These are phyloP conservation scores for Euzophera pinguis DNA, from an alignment of 2,888 invertebrate genomes.

Conservation along the genomic window DNA sequence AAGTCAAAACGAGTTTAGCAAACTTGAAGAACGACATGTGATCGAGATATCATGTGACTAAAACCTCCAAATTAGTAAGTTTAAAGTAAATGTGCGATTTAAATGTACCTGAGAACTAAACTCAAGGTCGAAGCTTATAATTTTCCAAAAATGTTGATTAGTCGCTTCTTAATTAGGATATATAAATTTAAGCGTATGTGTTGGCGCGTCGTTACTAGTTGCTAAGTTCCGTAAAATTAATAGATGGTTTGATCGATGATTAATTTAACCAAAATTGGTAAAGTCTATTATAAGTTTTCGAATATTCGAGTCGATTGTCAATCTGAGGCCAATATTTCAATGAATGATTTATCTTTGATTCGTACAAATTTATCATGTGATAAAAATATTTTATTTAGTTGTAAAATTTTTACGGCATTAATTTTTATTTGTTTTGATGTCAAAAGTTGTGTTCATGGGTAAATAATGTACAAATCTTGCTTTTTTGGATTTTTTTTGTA, in stretches of 20 bases:
- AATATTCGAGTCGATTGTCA: too few relatives aligned
- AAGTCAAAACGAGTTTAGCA: not conserved
- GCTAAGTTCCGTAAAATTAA: not conserved
- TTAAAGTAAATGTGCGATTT: not conserved
- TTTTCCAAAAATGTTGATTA: slow-evolving; percentile 1
- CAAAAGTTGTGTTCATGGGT: too few relatives aligned
- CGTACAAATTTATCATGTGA: too few relatives aligned
- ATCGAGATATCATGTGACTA: not conserved
- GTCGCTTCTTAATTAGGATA: not conserved
- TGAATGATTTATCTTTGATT: not conserved
- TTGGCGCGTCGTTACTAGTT: not conserved
- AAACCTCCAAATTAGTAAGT: not conserved
- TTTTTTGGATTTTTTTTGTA: too few relatives aligned
- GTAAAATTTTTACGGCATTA: too few relatives aligned
- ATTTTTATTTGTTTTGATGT: too few relatives aligned
- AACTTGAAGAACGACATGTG: not conserved
- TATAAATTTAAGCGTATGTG: not conserved
- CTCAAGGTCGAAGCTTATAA: not conserved
- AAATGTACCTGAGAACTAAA: not conserved
- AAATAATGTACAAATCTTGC: too few relatives aligned
- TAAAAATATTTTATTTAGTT: too few relatives aligned
- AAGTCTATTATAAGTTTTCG: not conserved
- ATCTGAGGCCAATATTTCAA: too few relatives aligned
- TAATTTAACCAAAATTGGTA: not conserved
- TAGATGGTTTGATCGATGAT: not conserved